Evolutionary conservation across 2,888 invertebrate genomes (phyloP), one percentile per base, ranked within the genome.

Genomic region (Noctua janthina): DNA sequence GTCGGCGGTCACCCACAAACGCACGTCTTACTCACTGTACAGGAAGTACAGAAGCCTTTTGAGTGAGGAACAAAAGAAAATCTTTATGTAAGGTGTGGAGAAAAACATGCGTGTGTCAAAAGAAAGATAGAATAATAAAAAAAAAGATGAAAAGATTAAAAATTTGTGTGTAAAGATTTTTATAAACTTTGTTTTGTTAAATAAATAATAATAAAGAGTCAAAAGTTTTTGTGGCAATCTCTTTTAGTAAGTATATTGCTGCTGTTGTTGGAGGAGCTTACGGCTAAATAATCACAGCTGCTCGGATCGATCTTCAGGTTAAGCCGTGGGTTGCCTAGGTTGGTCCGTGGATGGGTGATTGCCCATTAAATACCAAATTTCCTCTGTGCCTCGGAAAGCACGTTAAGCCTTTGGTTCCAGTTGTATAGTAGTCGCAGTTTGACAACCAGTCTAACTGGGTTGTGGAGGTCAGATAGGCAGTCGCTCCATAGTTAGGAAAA

Each of bases 1-100:
- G 75, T 82, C 43, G 76, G 80, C 56, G 83, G 86, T 82, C 83
- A 71, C 90, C 89, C 85, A 90, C 88, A 81, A 74, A 74, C 90
- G 85, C 82, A 84, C 68, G 72, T 81, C 81, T 87, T 85, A 82
- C 46, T 43, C 8, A 81, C 46, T n/a, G 51, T 49, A n/a, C 73
- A 87, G 68, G 46, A 49, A 74, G n/a, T 35, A 72, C 84, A 85
- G 80, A 84, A 77, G 76, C 17, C 49, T 51, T 74, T 59, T 39
- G 62, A 81, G 11, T 15, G 8, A 49, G 29, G 43, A 49, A 69
- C 80, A 51, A 76, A 66, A 62, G 73, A 29, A 39, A 74, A n/a
- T 39, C 51, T 66, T 70, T 67, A 13, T 66, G 35, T 35, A 29
- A 35, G 35, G 2, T 20, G 23, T 59, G 39, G 64, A 29, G 23